Evolutionary conservation across 2,113 vertebrate genomes (phyloP).

Genomic region (Thalassarche chlororhynchos): DNA sequence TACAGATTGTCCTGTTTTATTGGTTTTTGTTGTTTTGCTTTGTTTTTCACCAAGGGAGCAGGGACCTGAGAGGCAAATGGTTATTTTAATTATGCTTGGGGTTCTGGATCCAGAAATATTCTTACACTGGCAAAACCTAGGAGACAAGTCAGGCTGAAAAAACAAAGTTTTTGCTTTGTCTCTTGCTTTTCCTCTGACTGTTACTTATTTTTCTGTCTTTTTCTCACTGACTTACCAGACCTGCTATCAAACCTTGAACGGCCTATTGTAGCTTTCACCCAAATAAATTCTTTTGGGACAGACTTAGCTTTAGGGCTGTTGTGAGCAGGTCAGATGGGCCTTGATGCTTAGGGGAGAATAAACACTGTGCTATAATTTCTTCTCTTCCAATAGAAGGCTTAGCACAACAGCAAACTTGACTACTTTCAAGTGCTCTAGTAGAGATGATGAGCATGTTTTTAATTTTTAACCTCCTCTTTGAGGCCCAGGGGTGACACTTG

Average conservation of each 20-base stretch:
- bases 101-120: background rate
- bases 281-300: background rate
- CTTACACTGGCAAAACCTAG: background rate
- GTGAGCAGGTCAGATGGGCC: background rate
- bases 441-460: background rate
- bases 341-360: background rate
- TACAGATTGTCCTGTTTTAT: background rate
- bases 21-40: background rate
- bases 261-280: background rate
- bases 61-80: background rate
- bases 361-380: background rate
- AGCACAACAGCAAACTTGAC: constrained; percentile 5
- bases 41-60: background rate
- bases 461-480: background rate
- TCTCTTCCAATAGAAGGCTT: background rate
- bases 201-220: background rate
- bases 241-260: background rate
- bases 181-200: background rate
- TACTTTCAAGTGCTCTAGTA: background rate
- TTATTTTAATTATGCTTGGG: background rate
- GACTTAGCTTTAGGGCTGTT: background rate
- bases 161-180: background rate
- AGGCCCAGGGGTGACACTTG: background rate
- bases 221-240: background rate
- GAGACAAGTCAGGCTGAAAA: background rate